Base-by-base conservation (phyloP, 2,797 vertebrate species). In the Meda fulgida region DNA sequence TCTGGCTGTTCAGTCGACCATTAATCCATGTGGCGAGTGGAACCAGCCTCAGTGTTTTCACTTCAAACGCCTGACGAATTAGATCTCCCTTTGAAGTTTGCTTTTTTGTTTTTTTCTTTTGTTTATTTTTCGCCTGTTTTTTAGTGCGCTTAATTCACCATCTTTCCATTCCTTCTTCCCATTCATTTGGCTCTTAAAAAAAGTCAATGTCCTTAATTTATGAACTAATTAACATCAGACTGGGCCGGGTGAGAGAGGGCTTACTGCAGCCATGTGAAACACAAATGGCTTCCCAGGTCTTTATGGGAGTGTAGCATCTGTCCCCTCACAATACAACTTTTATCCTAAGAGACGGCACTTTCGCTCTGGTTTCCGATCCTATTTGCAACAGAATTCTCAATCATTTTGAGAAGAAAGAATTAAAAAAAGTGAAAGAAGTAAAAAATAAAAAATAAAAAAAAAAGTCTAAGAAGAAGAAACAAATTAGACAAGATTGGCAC, bases 171-270 rank as follows among this genome's bases (percentile, higher is more conserved):
- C 82, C 60, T 88, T 85, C 79, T 80, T 84, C 43, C 77, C 76
- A 86, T 89, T 89, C 81, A 84, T 86, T 86, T 84, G 66, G 84
- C 77, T 81, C 84, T 85, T 85, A 82, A 87, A 87, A 80, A 88
- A 88, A 89, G 87, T 86, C 87, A 89, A 81, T 80, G 88, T 89
- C 81, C 87, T 84, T 84, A 88, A 89, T 90, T 90, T 89, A 87
- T 90, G 87, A 90, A 88, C 87, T 88, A 88, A 90, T 90, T 87
- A 90, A 88, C 87, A 89, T 88, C 88, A 90, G 88, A 90, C 72
- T 85, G 78, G 87, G 85, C 67, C 36, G 85, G 76, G 81, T 72
- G 86, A 87, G 86, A 85, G 73, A 71, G 84, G 87, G 86, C 85
- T 87, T 89, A 86, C 85, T 78, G 86, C 87, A 84, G 84, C 86